These are phyloP conservation scores for Heteropelma amictum DNA, from an alignment of 2,888 invertebrate species.

Conservation along the genomic window DNA sequence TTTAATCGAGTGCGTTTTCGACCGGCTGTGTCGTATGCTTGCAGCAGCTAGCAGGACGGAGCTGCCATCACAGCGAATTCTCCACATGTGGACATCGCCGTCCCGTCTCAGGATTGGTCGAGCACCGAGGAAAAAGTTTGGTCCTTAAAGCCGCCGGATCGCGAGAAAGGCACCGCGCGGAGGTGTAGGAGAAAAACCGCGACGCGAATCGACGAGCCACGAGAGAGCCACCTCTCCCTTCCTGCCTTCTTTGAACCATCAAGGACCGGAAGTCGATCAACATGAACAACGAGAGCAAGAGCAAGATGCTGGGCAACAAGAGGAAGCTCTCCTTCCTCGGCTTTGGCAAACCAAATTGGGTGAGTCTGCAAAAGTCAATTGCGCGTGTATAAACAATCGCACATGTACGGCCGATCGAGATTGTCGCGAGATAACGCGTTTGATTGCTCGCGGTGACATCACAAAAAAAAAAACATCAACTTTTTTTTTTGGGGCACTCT, in stretches of 20 bases:
- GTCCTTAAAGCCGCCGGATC: slow-evolving; percentile 68
- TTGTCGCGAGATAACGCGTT: too few relatives aligned
- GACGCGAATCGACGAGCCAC: too few relatives aligned
- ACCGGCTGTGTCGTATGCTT: slow-evolving; percentile 42
- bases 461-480: too few relatives aligned
- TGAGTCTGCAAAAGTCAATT: too few relatives aligned
- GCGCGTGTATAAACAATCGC: too few relatives aligned
- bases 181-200: slow-evolving; percentile 30
- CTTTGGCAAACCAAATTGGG: slow-evolving; percentile 82
- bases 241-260: too few relatives aligned
- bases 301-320: slow-evolving; percentile 77
- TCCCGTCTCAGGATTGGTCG: slow-evolving; percentile 77
- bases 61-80: slow-evolving; percentile 74
- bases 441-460: too few relatives aligned
- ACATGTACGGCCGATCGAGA: too few relatives aligned
- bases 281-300: slow-evolving; percentile 67
- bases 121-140: slow-evolving; percentile 77
- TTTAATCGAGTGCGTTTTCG: not conserved
- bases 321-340: slow-evolving; percentile 88
- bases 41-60: slow-evolving; percentile 73
- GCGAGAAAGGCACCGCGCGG: slow-evolving; percentile 48
- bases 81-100: slow-evolving; percentile 78
- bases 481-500: too few relatives aligned
- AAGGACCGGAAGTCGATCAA: not conserved
- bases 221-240: too few relatives aligned